phyloP scores from a whole-genome alignment of 2,797 vertebrate species.

The Sylvilagus floridanus region DNA sequence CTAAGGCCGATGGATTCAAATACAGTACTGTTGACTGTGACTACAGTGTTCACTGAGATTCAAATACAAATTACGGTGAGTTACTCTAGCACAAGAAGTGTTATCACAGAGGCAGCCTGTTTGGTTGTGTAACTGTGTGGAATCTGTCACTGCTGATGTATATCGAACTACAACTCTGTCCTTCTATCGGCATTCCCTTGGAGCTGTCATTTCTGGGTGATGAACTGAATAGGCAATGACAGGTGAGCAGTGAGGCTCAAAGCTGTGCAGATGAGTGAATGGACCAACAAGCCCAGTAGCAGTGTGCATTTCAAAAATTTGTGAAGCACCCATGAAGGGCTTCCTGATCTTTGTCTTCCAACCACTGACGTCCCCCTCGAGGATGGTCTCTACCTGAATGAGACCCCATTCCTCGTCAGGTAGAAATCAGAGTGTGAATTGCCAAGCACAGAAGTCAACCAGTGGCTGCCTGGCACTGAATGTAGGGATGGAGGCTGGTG shows the following conservation, averaged over 20 bases:
- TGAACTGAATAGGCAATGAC: neutral
- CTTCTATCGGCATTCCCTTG: neutral
- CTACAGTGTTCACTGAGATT: slow-evolving; percentile 88
- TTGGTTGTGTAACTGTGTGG: neutral
- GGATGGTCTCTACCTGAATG: neutral
- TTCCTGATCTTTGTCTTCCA: neutral
- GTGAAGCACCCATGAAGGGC: neutral
- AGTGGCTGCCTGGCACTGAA: neutral
- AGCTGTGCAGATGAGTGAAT: neutral
- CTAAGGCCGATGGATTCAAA: slow-evolving; percentile 89
- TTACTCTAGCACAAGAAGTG: neutral
- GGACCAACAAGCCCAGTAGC: neutral
- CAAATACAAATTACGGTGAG: slow-evolving; percentile 92
- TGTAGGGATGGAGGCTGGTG: neutral
- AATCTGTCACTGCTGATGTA: neutral
- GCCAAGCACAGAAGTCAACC: neutral
- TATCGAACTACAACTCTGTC: neutral
- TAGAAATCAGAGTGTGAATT: neutral
- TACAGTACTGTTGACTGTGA: slow-evolving; percentile 88
- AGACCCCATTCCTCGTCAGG: neutral
- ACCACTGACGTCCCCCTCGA: neutral
- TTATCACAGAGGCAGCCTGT: neutral
- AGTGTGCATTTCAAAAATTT: neutral
- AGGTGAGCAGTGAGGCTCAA: neutral
- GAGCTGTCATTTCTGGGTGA: neutral